phyloP scores from a whole-genome alignment of 2,888 invertebrate species.

The Rhyacophila evoluta region DNA sequence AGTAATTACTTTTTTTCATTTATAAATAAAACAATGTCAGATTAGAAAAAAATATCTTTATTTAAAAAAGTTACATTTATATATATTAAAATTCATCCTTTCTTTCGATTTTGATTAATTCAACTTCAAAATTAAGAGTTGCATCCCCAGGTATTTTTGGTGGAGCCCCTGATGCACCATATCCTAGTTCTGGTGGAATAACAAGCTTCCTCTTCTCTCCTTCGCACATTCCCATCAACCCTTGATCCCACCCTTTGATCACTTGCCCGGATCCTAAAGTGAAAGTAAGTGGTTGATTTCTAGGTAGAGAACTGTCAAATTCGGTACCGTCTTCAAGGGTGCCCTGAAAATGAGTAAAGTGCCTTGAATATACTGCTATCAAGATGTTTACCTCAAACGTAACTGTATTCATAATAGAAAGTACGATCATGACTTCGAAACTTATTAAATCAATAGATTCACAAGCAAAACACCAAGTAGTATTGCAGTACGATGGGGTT shows the following conservation, averaged over 20 bases:
- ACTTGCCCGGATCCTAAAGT: conserved; percentile 87
- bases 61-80: neutral
- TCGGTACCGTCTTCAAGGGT: conserved; percentile 86
- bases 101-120: conserved; percentile 80
- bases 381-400: no score
- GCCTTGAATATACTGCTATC: no score
- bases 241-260: conserved; percentile 93
- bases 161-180: conserved; percentile 84
- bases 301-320: conserved; percentile 84
- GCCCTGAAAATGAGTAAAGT: conserved; percentile 72
- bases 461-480: no score
- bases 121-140: conserved; percentile 84
- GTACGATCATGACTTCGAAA: no score
- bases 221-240: conserved; percentile 88
- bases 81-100: conserved; percentile 69
- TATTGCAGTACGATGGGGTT: no score
- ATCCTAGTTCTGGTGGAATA: conserved; percentile 87
- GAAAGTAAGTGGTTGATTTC: conserved; percentile 82
- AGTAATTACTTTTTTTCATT: no score
- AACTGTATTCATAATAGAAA: no score
- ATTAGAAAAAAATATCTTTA: conserved; percentile 26
- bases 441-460: no score
- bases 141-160: conserved; percentile 87
- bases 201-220: conserved; percentile 88
- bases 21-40: neutral